phyloP scores from a whole-genome alignment of 1,140 invertebrate genomes.

The Nymphalis io region DNA sequence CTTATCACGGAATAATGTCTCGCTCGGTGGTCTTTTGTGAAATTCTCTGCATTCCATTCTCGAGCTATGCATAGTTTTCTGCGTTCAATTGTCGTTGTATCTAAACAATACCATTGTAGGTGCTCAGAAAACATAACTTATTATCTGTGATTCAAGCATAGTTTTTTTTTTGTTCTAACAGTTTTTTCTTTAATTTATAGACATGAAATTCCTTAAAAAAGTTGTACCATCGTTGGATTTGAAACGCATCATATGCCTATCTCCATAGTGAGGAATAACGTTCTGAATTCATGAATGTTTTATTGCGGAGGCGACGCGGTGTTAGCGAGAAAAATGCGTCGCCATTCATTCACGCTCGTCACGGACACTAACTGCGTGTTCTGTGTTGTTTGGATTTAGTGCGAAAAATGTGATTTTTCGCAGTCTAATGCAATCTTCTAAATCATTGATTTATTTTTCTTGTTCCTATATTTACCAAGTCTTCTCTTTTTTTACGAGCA shows the following conservation, averaged over 20 bases:
- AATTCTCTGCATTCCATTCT: conserved; percentile 64
- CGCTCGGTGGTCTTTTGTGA: conserved; percentile 65
- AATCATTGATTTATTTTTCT: conserved; percentile 46
- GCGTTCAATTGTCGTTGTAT: conserved; percentile 47
- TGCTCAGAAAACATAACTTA: conserved; percentile 54
- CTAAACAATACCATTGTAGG: conserved; percentile 46
- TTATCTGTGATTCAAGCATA: conserved; percentile 33
- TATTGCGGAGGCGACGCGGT: conserved; percentile 64
- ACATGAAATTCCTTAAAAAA: neutral
- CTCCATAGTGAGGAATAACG: conserved; percentile 18
- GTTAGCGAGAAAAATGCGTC: conserved; percentile 73
- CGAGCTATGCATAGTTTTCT: conserved; percentile 59
- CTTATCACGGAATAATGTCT: conserved; percentile 62
- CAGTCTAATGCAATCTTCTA: conserved; percentile 51
- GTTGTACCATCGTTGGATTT: conserved; percentile 1
- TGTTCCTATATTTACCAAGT: conserved; percentile 4
- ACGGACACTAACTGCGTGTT: conserved; percentile 73
- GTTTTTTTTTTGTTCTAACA: neutral
- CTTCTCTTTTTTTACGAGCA: neutral
- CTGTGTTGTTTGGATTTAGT: conserved; percentile 70
- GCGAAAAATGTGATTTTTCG: conserved; percentile 57
- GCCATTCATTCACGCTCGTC: conserved; percentile 73
- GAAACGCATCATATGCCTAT: conserved; percentile 10
- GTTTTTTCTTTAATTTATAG: neutral
- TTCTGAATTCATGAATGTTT: conserved; percentile 71